Evolutionary conservation across 2,113 vertebrate genomes (phyloP).

Genomic region (Chloropsis cyanopogon): DNA sequence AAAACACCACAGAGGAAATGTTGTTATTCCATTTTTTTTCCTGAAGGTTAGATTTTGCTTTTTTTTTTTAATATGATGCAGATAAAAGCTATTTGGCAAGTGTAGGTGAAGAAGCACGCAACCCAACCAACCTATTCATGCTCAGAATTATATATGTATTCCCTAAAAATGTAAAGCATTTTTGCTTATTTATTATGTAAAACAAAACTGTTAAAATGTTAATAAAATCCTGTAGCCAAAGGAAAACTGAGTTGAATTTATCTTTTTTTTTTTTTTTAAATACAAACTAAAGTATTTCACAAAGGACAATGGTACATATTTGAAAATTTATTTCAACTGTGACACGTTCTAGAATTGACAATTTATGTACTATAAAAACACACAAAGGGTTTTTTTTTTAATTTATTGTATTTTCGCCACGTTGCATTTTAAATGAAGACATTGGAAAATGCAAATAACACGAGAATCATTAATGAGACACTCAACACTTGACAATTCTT

Average conservation of each 20-base stretch:
- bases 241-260: neutral
- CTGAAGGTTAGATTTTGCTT: conserved; percentile 31
- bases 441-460: neutral
- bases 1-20: neutral
- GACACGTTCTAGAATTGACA: neutral
- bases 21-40: neutral
- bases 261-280: neutral
- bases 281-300: neutral
- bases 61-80: conserved; percentile 46
- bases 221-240: conserved; percentile 71
- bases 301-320: neutral
- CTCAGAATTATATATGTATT: conserved; percentile 68
- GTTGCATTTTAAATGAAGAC: neutral
- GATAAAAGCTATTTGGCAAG: conserved; percentile 50
- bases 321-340: conserved; percentile 33
- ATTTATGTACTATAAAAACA: neutral
- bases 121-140: conserved; percentile 35
- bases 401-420: neutral
- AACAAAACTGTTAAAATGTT: conserved; percentile 59
- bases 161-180: conserved; percentile 68
- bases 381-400: neutral
- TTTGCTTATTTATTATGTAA: conserved; percentile 79
- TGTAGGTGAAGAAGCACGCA: conserved; percentile 23
- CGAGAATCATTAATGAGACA: neutral
- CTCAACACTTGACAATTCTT: neutral